Base-by-base conservation (phyloP, 1,140 invertebrate genomes). In the Neodiprion pinetum region DNA sequence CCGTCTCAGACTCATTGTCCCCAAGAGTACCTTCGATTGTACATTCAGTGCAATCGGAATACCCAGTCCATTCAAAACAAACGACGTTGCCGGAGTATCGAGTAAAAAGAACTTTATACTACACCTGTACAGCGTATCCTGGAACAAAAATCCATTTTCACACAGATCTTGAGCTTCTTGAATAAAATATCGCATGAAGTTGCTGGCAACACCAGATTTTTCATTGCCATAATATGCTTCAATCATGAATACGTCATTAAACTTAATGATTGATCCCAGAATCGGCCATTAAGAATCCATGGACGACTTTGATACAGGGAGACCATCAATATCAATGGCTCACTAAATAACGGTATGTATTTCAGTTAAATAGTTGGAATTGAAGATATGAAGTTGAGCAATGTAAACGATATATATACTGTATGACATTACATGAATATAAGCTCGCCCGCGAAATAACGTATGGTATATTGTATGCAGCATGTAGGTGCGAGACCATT, bases 261-360 rank as follows among this genome's bases (percentile, higher is more conserved):
- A 28, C 48, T 50, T 23, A 61, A 78, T 48, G 49, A 78, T 61
- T 66, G 71, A 28, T n/a, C 75, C 76, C 76, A 83, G 76, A 70
- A 83, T 84, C n/a, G 81, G 76, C 80, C 80, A 83, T 65, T 80
- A 74, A 21, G 70, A 12, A 71, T 77, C 70, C 12, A 17, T 47
- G n/a, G 70, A 61, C 10, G 67, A 73, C n/a, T 74, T 77, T 53
- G 71, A 73, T 50, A 80, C 65, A 17, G 80, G 76, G 70, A 78
- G 17, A 9, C 80, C 80, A 71, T 81, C 80, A n/a, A 78, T 77
- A 74, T 79, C 76, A 65, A 72, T 72, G 9, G 67, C 21, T 12
- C 78, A 67, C 48, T 74, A 61, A 28, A 78, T 69, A 66, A 9
- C 61, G 70, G 49, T 70, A 17, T 12, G 17, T 47, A 7, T 65